Evolutionary conservation across 2,113 vertebrate species (phyloP), one percentile per base, ranked within the genome.

Genomic region (Upupa epops): DNA sequence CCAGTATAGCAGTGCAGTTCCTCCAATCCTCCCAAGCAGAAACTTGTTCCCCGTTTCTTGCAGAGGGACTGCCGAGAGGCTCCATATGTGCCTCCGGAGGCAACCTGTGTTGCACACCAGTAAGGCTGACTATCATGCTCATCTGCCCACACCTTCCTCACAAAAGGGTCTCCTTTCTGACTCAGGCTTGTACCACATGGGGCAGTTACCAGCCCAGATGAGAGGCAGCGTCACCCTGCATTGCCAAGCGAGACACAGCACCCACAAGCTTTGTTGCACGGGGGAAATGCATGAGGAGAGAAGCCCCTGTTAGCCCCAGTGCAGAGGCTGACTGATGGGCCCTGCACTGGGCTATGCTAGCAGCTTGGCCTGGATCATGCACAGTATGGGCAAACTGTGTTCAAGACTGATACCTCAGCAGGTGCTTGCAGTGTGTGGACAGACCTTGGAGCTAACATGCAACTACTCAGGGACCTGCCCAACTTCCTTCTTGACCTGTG

Each of bases 181-280:
- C 1, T 3, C 40, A 14, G 65, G 29, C 59, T 70, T 8, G 28
- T 68, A 54, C 25, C 45, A 15, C 26, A 13, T 0, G 0, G 17
- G 26, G 51, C 64, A 64, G 40, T 60, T 48, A 13, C 68, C 58
- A 56, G 60, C 64, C 56, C 5, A 3, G 49, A 2, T 21, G 8
- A 16, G 52, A 63, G 56, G 28, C 48, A 74, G 42, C 1, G 0
- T 37, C 42, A 60, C 40, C 73, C 45, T 20, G 9, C 9, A 17
- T n/a, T 22, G 59, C 26, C 10, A 4, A 19, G 10, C 29, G 13
- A 55, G 59, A 29, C 15, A 4, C 18, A 54, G 60, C 55, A 40
- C 31, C 3, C 20, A 21, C 20, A 21, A 3, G 13, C 56, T 56
- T 21, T 20, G 28, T 18, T 46, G 15, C 0, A 3, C 1, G 18